Base-by-base conservation (phyloP, 1,140 invertebrate species). In the Callitettix versicolor region DNA sequence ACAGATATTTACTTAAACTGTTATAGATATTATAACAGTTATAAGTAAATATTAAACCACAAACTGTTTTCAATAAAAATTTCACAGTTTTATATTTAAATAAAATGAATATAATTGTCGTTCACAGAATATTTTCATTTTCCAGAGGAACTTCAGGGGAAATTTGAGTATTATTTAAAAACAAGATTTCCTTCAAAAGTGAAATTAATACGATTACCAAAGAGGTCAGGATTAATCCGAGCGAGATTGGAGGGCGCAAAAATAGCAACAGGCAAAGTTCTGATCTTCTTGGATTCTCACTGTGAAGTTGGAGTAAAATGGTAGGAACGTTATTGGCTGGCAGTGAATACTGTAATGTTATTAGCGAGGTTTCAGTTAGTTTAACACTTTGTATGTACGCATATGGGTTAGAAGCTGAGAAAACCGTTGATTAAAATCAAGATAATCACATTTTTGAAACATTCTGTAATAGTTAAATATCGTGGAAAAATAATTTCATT, bases 241-340 rank as follows among this genome's bases (percentile, higher is more conserved):
- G 91, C 93, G 0, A 76, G 92, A 47, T 74, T 97, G 1, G 69
- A 88, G 65, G 93, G 93, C 1, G 91, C 91, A 0, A 72, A 76
- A 43, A 65, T 76, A 55, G 90, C 93, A 0, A 75, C 71, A 30
- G 91, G 89, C 1, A 73, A 89, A 64, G 87, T 91, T 24, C 70
- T 93, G 2, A 85, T 85, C 12, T 96, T 95, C 69, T 72, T 96
- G 9, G 93, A 96, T 70, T 90, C 91, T 24, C 93, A 96, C 70
- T 95, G 91, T 68, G 93, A 97, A 76, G 86, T 94, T 1, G 97
- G 85, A 63, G 91, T 90, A 18, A 71, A 74, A 73, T 85, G 95
- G n/a, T 96, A 96, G 47, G 92, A 93, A 1, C 92, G 92, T 14
- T 68, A 98, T 15, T 43, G 17, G 5, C 14, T 43, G 6, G 7